Conservation (phyloP, 2,888 invertebrate species). For the Phlogophora meticulosa region DNA sequence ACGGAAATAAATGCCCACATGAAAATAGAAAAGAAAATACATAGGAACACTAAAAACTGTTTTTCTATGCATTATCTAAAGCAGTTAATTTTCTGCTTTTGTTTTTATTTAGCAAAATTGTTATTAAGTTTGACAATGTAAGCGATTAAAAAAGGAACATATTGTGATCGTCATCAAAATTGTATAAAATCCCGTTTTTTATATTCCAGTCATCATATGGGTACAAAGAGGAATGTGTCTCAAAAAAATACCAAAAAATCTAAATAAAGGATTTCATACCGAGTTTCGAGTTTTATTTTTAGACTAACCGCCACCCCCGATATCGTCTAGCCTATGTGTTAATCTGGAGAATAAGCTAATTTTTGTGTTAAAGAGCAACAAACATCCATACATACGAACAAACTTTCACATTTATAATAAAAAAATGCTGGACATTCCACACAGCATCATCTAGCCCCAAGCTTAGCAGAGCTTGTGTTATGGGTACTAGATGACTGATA, state of each 20-base stretch:
- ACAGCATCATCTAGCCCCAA: no score
- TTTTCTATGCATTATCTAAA: not conserved
- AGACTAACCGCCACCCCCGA: no score
- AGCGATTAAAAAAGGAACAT: constrained; percentile 32
- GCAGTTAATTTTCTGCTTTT: constrained; percentile 28
- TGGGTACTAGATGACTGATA: no score
- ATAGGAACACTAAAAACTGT: not conserved
- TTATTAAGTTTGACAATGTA: constrained; percentile 45
- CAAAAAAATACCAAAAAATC: constrained; percentile 88
- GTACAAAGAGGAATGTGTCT: constrained; percentile 82
- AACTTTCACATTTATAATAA: no score
- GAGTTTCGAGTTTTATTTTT: constrained; percentile 71
- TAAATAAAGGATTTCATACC: constrained; percentile 87
- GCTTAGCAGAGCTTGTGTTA: no score
- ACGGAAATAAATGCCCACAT: constrained; percentile 23
- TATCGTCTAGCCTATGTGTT: no score
- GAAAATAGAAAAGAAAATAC: constrained; percentile 6
- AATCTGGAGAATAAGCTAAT: no score
- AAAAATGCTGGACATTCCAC: no score
- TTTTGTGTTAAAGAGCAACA: no score
- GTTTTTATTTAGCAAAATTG: constrained; percentile 42
- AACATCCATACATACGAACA: no score
- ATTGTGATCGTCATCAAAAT: constrained; percentile 47
- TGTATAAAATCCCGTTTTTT: constrained; percentile 69
- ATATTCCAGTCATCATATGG: constrained; percentile 78